Evolutionary conservation across 2,797 vertebrate genomes (phyloP), one percentile per base, ranked within the genome.

Genomic region (Chaetodon trifasciatus): DNA sequence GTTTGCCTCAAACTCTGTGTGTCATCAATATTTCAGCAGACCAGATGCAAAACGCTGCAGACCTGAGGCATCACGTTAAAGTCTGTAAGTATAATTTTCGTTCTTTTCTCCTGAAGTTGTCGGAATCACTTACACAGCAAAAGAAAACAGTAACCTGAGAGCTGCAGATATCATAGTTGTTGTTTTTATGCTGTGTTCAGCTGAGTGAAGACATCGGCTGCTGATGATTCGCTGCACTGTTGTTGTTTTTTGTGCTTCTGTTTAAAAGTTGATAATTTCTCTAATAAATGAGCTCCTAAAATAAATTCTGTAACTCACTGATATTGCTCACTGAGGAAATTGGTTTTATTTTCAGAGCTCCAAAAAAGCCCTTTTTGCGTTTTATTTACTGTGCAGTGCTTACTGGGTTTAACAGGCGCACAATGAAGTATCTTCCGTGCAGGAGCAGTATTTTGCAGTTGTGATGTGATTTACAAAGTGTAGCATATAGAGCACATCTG

Each of bases 381-480:
- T 69, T 56, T 81, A 60, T 83, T 9, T 73, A 53, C 23, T 52
- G 21, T 39, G 40, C 58, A 6, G 12, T 4, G 40, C 58, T 87
- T 77, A 77, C 78, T 79, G 68, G 69, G 57, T 87, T 81, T 87
- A 90, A 82, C 79, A 83, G 68, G 37, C 17, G 11, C 77, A 82
- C 81, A 90, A 91, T 91, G 87, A 91, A 88, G 85, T 85, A 65
- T 50, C 55, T 58, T 44, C 69, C 11, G 55, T 74, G 81, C 74
- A 66, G 74, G 70, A 84, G 82, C 84, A 81, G 70, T 88, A 80
- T 84, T 92, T 89, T 90, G 39, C 83, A 78, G 83, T 88, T 92
- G 83, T 90, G 87, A 94, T 92, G 81, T 58, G 81, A 94, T 93
- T 93, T 90, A 58, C 76, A 86, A 87, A 89, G 78, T 78, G 81